phyloP scores from a whole-genome alignment of 1,140 invertebrate species.

The Matsumurasca onukii region DNA sequence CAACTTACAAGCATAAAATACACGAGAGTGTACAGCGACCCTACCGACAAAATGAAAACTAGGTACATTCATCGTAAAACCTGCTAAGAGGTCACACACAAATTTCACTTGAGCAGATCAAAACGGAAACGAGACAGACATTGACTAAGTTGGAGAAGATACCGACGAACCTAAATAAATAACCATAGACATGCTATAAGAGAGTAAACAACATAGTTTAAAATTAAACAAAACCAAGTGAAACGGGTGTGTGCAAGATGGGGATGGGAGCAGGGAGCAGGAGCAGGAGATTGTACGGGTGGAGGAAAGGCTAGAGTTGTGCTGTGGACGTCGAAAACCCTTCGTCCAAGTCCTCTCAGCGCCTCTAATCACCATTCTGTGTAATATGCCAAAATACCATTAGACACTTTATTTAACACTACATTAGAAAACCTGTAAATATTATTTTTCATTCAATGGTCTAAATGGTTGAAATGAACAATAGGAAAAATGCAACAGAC shows the following conservation, averaged over 20 bases:
- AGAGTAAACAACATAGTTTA: neutral
- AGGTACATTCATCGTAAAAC: too few species aligned
- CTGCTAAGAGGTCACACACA: too few species aligned
- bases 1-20: too few species aligned
- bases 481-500: too few species aligned
- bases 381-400: conserved; percentile 12
- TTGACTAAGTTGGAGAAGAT: too few species aligned
- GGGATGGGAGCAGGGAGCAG: neutral
- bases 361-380: conserved; percentile 12
- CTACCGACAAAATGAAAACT: too few species aligned
- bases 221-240: neutral
- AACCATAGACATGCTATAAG: neutral
- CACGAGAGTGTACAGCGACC: too few species aligned
- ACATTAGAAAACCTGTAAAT: conserved; percentile 7
- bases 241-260: neutral
- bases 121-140: too few species aligned
- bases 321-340: neutral
- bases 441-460: too few species aligned
- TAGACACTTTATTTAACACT: conserved; percentile 2
- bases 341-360: neutral
- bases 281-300: neutral
- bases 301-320: neutral
- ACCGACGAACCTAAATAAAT: neutral
- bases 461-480: too few species aligned
- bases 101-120: too few species aligned